phyloP scores from a whole-genome alignment of 2,888 invertebrate genomes.

The Nysson spinosus region DNA sequence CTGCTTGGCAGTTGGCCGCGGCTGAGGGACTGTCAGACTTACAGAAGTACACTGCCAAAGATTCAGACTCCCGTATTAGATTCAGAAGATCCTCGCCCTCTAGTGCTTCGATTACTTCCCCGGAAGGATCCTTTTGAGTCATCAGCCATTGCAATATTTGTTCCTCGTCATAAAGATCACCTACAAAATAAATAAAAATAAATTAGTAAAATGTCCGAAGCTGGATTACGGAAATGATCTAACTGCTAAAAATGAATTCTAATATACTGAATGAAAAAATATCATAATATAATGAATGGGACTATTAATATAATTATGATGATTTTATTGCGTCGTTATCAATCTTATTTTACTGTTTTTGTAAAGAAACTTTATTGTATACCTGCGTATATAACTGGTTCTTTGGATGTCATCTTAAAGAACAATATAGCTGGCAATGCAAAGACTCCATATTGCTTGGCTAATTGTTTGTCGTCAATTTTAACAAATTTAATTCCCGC shows the following conservation, averaged over 20 bases:
- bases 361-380: slow-evolving; percentile 56
- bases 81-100: slow-evolving; percentile 88
- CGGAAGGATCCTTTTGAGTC: slow-evolving; percentile 94
- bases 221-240: too few species aligned
- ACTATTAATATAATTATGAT: too few species aligned
- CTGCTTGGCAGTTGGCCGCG: slow-evolving; percentile 64
- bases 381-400: slow-evolving; percentile 95
- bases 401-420: slow-evolving; percentile 91
- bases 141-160: slow-evolving; percentile 93
- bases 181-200: slow-evolving; percentile 72
- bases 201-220: not conserved
- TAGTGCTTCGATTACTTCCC: slow-evolving; percentile 92
- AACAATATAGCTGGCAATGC: slow-evolving; percentile 94
- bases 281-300: too few species aligned
- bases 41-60: slow-evolving; percentile 95
- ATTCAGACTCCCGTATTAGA: slow-evolving; percentile 88
- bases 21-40: slow-evolving; percentile 79
- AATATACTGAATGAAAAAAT: too few species aligned
- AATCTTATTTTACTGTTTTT: too few species aligned
- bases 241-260: too few species aligned
- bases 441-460: slow-evolving; percentile 92
- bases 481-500: slow-evolving; percentile 95
- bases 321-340: too few species aligned
- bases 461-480: slow-evolving; percentile 91
- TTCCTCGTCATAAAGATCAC: slow-evolving; percentile 91